phyloP scores from a whole-genome alignment of 1,140 invertebrate genomes.

The Adelges cooleyi region DNA sequence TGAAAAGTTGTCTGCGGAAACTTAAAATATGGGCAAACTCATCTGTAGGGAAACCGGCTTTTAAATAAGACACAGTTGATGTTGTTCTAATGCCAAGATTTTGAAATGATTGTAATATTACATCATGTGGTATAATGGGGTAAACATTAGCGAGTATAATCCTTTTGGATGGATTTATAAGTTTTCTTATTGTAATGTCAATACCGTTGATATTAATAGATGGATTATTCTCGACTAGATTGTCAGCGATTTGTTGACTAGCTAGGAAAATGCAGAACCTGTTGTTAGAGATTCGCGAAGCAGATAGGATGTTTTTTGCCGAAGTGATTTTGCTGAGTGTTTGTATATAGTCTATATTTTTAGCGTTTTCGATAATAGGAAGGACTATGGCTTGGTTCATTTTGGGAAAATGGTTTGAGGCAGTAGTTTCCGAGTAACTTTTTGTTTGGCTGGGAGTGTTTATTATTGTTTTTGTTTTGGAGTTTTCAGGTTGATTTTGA shows the following conservation, averaged over 20 bases:
- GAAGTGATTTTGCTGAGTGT: not conserved
- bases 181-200: not conserved
- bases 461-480: too few relatives aligned
- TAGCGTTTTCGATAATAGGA: not conserved
- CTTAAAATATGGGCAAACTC: not conserved
- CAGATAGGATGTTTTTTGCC: not conserved
- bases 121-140: too few relatives aligned
- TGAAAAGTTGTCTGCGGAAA: not conserved
- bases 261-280: not conserved
- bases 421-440: not conserved
- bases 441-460: too few relatives aligned
- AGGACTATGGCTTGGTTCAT: not conserved
- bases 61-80: not conserved
- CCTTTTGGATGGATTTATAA: conserved; percentile 2
- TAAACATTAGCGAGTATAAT: not conserved
- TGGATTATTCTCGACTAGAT: not conserved
- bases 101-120: not conserved
- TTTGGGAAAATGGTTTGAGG: not conserved
- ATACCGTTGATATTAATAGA: not conserved
- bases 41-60: not conserved
- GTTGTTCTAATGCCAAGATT: not conserved
- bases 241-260: not conserved
- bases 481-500: too few relatives aligned
- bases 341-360: not conserved
- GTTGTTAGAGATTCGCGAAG: not conserved